Evolutionary conservation across 1,140 invertebrate species (phyloP).

Genomic region (Orchesella cincta): DNA sequence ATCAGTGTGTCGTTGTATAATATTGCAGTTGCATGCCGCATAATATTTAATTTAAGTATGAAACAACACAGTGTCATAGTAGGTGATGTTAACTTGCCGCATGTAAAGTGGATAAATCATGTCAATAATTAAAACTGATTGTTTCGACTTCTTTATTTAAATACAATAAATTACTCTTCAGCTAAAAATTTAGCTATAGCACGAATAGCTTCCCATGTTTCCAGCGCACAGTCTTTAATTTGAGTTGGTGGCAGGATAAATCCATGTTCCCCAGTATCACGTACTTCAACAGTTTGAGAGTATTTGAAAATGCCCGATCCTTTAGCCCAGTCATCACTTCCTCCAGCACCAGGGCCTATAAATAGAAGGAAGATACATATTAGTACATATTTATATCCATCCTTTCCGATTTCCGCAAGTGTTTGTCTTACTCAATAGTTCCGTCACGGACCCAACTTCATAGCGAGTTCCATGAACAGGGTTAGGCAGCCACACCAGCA

Average conservation of each 20-base stretch:
- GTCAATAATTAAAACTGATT: too few relatives aligned
- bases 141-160: too few relatives aligned
- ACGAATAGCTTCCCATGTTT: constrained; percentile 51
- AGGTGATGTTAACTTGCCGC: too few relatives aligned
- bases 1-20: too few relatives aligned
- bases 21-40: too few relatives aligned
- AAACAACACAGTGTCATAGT: too few relatives aligned
- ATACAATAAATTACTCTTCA: neutral
- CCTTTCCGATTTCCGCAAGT: neutral
- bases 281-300: constrained; percentile 60
- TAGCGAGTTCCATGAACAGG: constrained; percentile 1
- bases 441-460: neutral
- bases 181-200: neutral
- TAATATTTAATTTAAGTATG: too few relatives aligned
- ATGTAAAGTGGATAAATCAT: too few relatives aligned
- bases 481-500: neutral
- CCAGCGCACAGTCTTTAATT: constrained; percentile 57
- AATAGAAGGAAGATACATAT: neutral
- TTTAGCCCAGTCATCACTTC: neutral
- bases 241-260: constrained; percentile 63
- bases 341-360: neutral
- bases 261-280: constrained; percentile 61
- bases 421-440: neutral
- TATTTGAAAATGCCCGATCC: constrained; percentile 55
- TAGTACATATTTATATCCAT: neutral